These are phyloP conservation scores for Drosophila seguyi DNA, from an alignment of 1,140 invertebrate genomes.

Conservation along the genomic window DNA sequence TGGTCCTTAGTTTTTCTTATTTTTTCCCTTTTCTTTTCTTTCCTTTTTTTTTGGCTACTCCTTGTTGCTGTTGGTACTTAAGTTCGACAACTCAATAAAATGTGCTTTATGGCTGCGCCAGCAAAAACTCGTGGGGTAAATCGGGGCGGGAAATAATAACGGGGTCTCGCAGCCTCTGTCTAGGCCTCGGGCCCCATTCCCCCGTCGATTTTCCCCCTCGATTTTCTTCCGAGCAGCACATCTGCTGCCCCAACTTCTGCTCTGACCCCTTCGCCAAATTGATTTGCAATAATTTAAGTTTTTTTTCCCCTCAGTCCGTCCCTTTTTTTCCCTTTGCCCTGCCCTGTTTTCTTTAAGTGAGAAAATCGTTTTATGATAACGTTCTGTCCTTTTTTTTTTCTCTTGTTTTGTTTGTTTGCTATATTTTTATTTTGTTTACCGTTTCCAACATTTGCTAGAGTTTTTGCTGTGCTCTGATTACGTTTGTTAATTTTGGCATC, in stretches of 20 bases:
- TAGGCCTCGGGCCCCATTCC: slow-evolving; percentile 25
- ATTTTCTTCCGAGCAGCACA: slow-evolving; percentile 26
- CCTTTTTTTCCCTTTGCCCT: slow-evolving; percentile 7
- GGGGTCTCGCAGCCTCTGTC: slow-evolving; percentile 45
- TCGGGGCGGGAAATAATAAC: slow-evolving; percentile 48
- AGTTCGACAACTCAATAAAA: slow-evolving; percentile 85
- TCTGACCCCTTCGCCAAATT: slow-evolving; percentile 58
- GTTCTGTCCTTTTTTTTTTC: slow-evolving; percentile 31
- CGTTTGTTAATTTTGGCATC: slow-evolving; percentile 26
- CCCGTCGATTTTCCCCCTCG: neutral
- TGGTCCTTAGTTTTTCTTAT: slow-evolving; percentile 36
- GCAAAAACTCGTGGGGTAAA: slow-evolving; percentile 24
- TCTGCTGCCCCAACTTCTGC: slow-evolving; percentile 38
- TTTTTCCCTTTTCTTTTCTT: slow-evolving; percentile 10
- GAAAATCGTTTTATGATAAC: slow-evolving; percentile 83
- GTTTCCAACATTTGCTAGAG: slow-evolving; percentile 15
- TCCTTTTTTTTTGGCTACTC: slow-evolving; percentile 20
- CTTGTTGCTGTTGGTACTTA: slow-evolving; percentile 72
- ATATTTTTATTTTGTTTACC: slow-evolving; percentile 25
- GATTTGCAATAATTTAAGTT: slow-evolving; percentile 85
- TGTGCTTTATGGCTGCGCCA: slow-evolving; percentile 80
- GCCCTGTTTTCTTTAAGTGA: slow-evolving; percentile 57
- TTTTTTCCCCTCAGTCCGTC: slow-evolving; percentile 12
- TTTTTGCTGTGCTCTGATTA: slow-evolving; percentile 25
- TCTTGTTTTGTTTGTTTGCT: slow-evolving; percentile 13